Evolutionary conservation across 2,888 invertebrate genomes (phyloP), one percentile per base, ranked within the genome.

Genomic region (Drosophila subsilvestris): DNA sequence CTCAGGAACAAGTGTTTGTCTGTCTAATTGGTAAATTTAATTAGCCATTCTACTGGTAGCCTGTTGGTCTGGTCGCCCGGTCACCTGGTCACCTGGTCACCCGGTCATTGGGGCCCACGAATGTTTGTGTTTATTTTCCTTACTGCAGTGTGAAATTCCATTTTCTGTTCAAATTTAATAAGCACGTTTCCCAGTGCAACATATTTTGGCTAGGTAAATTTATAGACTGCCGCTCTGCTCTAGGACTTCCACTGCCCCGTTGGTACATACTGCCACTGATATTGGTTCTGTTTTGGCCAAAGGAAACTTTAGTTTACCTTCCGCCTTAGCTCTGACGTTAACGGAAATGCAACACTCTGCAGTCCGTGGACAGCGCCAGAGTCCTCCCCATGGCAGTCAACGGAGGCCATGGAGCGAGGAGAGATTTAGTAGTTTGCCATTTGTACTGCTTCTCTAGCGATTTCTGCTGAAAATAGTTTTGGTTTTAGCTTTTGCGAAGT

Each of bases 11-110:
- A 83, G 82, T 86, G 82, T 75, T 78, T 83, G 84, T 79, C 84
- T 65, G 75, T 77, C 74, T 80, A 86, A 82, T 82, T 85, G 82
- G 61, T 75, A 78, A 82, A 78, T 83, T 86, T 83, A 83, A 83
- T 83, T 83, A 84, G 81, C 74, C 60, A 67, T 65, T 65, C 66
- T 55, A 58, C 54, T 43, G 50, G 55, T 17, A 42, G 47, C 20
- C 32, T 7, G 6, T 20, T 17, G 0, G 14, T 14, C 37, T 37
- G 14, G 9, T 27, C 9, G 27, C 27, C 27, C 9, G 27, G 49
- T 62, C 48, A 27, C 27, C 48, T 48, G 45, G 32, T 12, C 14
- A 37, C 32, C 32, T 37, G 32, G 32, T 37, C 37, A 14, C 14
- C 14, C 37, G 42, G 49, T 62, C 62, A 57, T n/a, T 37, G 59